phyloP scores from a whole-genome alignment of 2,113 vertebrate species.

The zebrafish (Danio rerio) region DNA sequence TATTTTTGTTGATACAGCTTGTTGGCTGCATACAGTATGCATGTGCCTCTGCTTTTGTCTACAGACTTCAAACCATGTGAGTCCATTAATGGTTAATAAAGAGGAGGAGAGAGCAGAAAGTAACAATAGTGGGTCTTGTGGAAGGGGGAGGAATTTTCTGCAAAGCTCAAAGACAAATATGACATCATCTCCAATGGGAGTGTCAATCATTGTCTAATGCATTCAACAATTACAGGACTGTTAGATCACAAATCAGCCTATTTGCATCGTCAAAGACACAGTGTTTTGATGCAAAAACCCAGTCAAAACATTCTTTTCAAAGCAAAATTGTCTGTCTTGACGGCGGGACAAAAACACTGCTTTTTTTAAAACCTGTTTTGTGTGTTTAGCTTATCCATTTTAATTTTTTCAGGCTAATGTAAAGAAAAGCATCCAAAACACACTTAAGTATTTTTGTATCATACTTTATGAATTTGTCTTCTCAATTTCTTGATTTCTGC shows the following conservation, averaged over 20 bases:
- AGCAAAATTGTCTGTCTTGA: neutral
- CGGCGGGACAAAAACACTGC: no score
- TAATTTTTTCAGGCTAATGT: no score
- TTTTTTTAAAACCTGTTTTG: no score
- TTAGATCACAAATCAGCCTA: neutral
- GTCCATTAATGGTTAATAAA: constrained; percentile 10
- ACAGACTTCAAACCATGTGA: neutral
- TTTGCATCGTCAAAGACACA: neutral
- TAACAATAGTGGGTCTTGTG: constrained; percentile 4
- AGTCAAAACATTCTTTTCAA: neutral
- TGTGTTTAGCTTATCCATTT: no score
- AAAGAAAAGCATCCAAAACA: no score
- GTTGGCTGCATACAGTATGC: neutral
- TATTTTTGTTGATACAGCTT: neutral
- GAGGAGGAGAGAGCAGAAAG: neutral
- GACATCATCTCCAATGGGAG: constrained; percentile 49
- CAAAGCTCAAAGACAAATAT: constrained; percentile 42
- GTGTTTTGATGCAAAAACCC: neutral
- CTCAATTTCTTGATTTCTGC: no score
- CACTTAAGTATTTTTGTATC: no score
- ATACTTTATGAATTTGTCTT: no score
- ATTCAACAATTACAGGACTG: constrained; percentile 19
- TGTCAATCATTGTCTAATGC: constrained; percentile 36
- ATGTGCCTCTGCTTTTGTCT: neutral
- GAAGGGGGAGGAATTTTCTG: constrained; percentile 19